Conservation (phyloP, 2,888 invertebrate species). For the Drosophila meridiana region DNA sequence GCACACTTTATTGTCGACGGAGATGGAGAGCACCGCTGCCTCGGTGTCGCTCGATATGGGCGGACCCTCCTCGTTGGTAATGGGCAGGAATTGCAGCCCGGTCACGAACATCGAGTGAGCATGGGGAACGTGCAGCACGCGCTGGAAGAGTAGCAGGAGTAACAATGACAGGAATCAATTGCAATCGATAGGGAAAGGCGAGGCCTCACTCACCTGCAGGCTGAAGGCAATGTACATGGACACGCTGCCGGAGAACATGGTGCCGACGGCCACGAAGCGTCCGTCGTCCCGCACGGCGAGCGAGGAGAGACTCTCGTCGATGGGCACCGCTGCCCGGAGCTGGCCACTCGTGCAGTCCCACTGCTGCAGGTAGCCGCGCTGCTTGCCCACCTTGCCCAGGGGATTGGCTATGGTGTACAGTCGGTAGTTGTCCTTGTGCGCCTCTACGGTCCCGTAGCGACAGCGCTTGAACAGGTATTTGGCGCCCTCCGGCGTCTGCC, state of each 20-base stretch:
- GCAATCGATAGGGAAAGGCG: no score
- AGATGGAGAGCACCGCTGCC: slow-evolving; percentile 96
- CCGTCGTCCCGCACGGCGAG: slow-evolving; percentile 96
- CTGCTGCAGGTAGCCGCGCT: slow-evolving; percentile 90
- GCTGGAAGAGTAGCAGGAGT: slow-evolving; percentile 85
- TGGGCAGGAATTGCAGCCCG: slow-evolving; percentile 96
- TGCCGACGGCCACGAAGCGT: slow-evolving; percentile 95
- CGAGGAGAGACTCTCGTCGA: slow-evolving; percentile 92
- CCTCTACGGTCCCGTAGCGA: slow-evolving; percentile 91
- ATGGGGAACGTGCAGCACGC: slow-evolving; percentile 91
- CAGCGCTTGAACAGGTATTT: slow-evolving; percentile 94
- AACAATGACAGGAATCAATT: not conserved
- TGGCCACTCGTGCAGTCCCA: slow-evolving; percentile 90
- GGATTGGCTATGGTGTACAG: slow-evolving; percentile 94
- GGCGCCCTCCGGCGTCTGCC: slow-evolving; percentile 90
- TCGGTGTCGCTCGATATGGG: slow-evolving; percentile 91
- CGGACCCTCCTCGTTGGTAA: slow-evolving; percentile 88
- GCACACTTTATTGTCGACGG: slow-evolving; percentile 96
- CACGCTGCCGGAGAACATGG: slow-evolving; percentile 96
- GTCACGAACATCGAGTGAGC: slow-evolving; percentile 99
- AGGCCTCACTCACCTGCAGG: slow-evolving; percentile 88
- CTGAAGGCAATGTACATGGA: slow-evolving; percentile 96
- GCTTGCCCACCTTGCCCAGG: slow-evolving; percentile 89
- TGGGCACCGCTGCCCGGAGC: slow-evolving; percentile 87
- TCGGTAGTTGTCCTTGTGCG: slow-evolving; percentile 88